Evolutionary conservation across 2,888 invertebrate genomes (phyloP).

Genomic region (Allophyes oxyacanthae): DNA sequence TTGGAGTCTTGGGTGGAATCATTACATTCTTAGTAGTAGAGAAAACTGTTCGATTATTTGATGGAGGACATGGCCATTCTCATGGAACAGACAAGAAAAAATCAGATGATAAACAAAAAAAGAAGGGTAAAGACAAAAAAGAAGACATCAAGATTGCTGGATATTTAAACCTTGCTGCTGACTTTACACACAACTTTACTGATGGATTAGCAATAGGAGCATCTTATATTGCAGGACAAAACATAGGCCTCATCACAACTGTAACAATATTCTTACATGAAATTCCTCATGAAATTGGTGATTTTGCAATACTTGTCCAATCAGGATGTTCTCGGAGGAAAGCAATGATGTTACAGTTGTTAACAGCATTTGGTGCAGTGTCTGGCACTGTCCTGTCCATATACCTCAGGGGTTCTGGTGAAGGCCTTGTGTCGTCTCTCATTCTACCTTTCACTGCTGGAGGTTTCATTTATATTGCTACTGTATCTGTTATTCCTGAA

Average conservation of each 20-base stretch:
- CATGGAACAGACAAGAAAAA: conserved; percentile 88
- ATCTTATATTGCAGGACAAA: conserved; percentile 97
- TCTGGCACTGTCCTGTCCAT: conserved; percentile 97
- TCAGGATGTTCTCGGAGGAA: conserved; percentile 98
- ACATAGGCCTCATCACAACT: conserved; percentile 96
- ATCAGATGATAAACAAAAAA: conserved; percentile 78
- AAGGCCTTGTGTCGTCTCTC: conserved; percentile 94
- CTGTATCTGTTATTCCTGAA: conserved; percentile 99
- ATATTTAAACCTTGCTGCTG: conserved; percentile 99
- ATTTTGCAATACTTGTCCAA: conserved; percentile 99
- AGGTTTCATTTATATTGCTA: conserved; percentile 99
- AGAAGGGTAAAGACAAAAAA: conserved; percentile 78
- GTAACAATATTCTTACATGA: conserved; percentile 99
- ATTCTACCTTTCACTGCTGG: conserved; percentile 99
- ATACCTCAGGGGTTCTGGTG: conserved; percentile 92
- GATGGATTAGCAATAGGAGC: conserved; percentile 99
- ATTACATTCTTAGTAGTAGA: conserved; percentile 97
- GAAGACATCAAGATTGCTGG: conserved; percentile 90
- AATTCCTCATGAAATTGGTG: conserved; percentile 99
- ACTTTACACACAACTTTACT: conserved; percentile 99
- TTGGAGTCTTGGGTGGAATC: conserved; percentile 98
- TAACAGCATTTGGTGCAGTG: conserved; percentile 98
- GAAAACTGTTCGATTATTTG: conserved; percentile 96
- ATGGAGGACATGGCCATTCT: conserved; percentile 94
- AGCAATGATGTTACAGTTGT: conserved; percentile 98